phyloP scores from a whole-genome alignment of 2,888 invertebrate species.

The Nephrotoma guestfalica region DNA sequence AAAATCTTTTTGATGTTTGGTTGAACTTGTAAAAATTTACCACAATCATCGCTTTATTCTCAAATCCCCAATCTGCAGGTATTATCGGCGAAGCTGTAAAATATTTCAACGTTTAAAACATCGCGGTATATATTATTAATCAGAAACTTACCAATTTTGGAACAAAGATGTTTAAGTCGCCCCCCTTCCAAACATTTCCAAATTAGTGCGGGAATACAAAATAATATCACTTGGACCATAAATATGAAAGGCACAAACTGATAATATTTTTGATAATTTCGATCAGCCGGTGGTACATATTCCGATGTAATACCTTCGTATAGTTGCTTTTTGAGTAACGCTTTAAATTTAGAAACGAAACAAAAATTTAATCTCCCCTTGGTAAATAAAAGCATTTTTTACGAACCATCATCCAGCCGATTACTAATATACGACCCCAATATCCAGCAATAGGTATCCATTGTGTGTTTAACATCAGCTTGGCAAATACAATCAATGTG shows the following conservation, averaged over 20 bases:
- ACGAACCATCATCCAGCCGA: neutral
- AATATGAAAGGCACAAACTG: conserved; percentile 29
- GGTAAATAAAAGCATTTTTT: neutral
- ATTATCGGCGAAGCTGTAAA: neutral
- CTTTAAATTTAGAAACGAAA: neutral
- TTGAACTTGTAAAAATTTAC: conserved; percentile 30
- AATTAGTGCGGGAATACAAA: conserved; percentile 26
- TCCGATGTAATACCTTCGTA: neutral
- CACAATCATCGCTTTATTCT: conserved; percentile 30
- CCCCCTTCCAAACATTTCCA: conserved; percentile 34
- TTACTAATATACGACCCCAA: conserved; percentile 50
- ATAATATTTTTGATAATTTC: conserved; percentile 26
- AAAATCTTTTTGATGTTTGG: conserved; percentile 20
- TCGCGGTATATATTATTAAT: conserved; percentile 13
- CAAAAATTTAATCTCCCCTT: neutral
- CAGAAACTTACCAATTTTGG: conserved; percentile 20
- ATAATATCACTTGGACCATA: conserved; percentile 23
- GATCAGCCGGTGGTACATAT: neutral
- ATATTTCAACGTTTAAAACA: neutral
- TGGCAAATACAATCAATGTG: conserved; percentile 59
- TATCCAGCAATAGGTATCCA: conserved; percentile 69
- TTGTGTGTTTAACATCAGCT: conserved; percentile 39
- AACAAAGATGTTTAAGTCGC: conserved; percentile 28
- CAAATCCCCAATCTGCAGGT: neutral
- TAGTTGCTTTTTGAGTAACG: neutral